These are phyloP conservation scores for Alectura lathami DNA, from an alignment of 2,113 vertebrate genomes.

Conservation along the genomic window DNA sequence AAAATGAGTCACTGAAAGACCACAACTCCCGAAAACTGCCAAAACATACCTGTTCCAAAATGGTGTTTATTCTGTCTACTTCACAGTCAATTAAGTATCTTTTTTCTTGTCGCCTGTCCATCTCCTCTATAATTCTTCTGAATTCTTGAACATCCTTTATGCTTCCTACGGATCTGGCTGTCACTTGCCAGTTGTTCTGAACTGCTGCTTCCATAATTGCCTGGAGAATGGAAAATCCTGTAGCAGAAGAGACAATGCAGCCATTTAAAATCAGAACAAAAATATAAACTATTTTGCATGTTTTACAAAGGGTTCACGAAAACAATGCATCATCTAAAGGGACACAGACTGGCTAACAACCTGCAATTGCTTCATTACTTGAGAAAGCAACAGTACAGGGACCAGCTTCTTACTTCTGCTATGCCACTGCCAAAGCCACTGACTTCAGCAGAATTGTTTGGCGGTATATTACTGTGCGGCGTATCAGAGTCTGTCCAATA, in stretches of 20 bases:
- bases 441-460: constrained; percentile 15
- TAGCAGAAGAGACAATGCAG: constrained; percentile 37
- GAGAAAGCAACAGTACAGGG: neutral
- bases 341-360: neutral
- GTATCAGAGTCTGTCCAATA: neutral
- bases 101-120: constrained; percentile 98
- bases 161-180: constrained; percentile 94
- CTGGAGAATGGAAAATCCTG: constrained; percentile 98
- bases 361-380: neutral
- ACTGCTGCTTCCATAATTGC: constrained; percentile 99
- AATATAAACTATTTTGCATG: neutral
- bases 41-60: constrained; percentile 92
- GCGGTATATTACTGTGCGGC: neutral
- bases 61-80: constrained; percentile 94
- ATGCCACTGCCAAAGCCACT: neutral
- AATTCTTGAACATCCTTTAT: constrained; percentile 95
- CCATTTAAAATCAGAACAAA: constrained; percentile 43
- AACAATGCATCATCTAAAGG: neutral
- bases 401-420: constrained; percentile 8
- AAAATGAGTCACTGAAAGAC: neutral
- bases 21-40: neutral
- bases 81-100: constrained; percentile 97
- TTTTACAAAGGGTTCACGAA: neutral
- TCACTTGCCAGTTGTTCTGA: constrained; percentile 99
- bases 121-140: constrained; percentile 96